Base-by-base conservation (phyloP, 2,888 invertebrate genomes). In the Pyrrhosoma nymphula region DNA sequence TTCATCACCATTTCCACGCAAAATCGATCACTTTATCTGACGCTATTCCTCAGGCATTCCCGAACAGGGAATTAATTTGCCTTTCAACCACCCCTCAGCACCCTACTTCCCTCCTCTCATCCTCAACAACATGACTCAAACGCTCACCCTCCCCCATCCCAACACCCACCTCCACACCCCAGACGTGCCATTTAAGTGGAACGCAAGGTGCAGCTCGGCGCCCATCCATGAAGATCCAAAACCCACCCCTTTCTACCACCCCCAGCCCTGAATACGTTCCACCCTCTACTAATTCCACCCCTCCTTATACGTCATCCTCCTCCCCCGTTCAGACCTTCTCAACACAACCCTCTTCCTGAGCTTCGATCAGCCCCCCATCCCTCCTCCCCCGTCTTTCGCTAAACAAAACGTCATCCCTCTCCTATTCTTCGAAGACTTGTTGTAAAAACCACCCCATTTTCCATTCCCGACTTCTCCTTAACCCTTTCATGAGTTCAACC, bases 51-150 rank as follows among this genome's bases (percentile, higher is more conserved):
- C 35, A 91, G 91, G 91, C 91, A 60, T 90, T 90, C 56, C 20
- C 90, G 60, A 91, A 91, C 91, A 63, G 91, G 47, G 91, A 91
- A 91, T 91, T 91, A 91, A 91, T 91, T 63, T 63, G 39, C 56
- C 91, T 47, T 26, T 47, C 88, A 23, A 20, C 18, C 23, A 26
- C 35, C 30, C 56, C 60, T 35, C 88, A 69, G 6, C 69, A 69
- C n/a, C 3, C 47, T 47, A 47, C 47, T 47, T 47, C 47, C n/a
- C 14, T 23, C 88, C 47, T 23, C 14, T 23, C 88, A 82, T 35
- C 88, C 47, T 39, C 88, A 88, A 35, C 18, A 23, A 39, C 88
- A 35, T 88, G 20, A 88, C 88, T 47, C 35, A 18, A 30, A 47
- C 26, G 0, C 39, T 39, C 88, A 39, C 88, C 16, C 39, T 18